A percentile compares a stretch with the other conserved stretches of the same genome.
Evolutionary conservation across 92 coral and sea anemone genomes (phyloP).

Genomic region (Actinostola sp.): DNA sequence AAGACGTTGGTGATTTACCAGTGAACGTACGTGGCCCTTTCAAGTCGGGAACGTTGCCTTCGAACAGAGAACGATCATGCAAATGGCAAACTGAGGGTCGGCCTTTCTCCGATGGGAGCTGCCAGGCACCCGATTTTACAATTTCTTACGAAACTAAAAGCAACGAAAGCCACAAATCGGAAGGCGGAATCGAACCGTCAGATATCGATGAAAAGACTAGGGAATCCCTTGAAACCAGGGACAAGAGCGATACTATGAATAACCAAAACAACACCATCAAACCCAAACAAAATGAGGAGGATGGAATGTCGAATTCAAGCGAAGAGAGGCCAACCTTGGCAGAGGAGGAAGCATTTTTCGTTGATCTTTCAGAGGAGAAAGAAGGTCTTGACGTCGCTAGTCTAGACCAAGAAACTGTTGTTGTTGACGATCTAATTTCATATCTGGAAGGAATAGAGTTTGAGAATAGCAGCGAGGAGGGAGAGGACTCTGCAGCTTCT

Average conservation of each 20-base stretch:
- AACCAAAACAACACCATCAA: constrained; percentile 8
- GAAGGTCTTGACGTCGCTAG: constrained; percentile 55
- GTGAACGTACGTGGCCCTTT: constrained; percentile 18
- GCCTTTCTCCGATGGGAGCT: constrained; percentile 32
- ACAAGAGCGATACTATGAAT: constrained; percentile 8
- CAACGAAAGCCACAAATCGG: constrained; percentile 21
- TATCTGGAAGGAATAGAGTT: constrained; percentile 66
- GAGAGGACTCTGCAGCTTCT: constrained; percentile 49
- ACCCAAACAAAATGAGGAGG: constrained; percentile 5
- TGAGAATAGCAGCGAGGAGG: constrained; percentile 76
- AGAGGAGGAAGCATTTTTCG: constrained; percentile 48
- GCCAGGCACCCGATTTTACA: constrained; percentile 24
- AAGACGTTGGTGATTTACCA: constrained; percentile 4
- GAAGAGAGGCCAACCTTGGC: constrained; percentile 42
- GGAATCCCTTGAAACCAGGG: constrained; percentile 31
- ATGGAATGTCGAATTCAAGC: constrained; percentile 10
- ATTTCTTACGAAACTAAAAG: constrained; percentile 48
- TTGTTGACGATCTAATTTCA: constrained; percentile 81
- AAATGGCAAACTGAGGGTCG: constrained; percentile 32
- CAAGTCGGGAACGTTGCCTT: constrained; percentile 20
- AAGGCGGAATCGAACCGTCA: constrained; percentile 20
- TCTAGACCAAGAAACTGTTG: constrained; percentile 52
- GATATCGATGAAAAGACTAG: constrained; percentile 29
- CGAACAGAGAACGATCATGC: constrained; percentile 9
- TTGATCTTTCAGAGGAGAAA: constrained; percentile 48